Base-by-base conservation (phyloP, 2,888 invertebrate species). In the Harpalus rubripes region DNA sequence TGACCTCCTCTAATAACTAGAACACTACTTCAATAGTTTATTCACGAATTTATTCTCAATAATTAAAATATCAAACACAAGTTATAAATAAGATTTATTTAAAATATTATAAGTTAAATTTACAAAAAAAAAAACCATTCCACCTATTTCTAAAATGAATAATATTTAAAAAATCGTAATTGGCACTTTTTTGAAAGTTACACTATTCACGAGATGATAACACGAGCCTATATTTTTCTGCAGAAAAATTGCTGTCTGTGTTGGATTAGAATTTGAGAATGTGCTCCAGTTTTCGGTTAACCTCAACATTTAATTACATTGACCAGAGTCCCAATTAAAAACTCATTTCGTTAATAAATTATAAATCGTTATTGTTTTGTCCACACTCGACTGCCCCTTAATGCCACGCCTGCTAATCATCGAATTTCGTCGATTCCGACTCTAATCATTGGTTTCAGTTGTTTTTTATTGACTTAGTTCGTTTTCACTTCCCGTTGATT, bases 321-420 rank as follows among this genome's bases (percentile, higher is more conserved):
- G 68, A 81, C 81, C 83, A 83, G 22, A 85, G 82, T 65, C 85
- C 86, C 85, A 88, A 87, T 87, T 87, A 87, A 87, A 87, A 88
- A 87, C 83, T 85, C 87, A 87, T 87, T 87, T 86, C 86, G 86
- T 87, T 87, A 88, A 88, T 87, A 87, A 87, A 86, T 87, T 87
- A 86, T 87, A 86, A 87, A 82, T 85, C 86, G 85, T 86, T 86
- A 86, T 87, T 87, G 86, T 87, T 86, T 83, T 86, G 81, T 81
- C 72, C 86, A 87, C 86, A 86, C 85, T 84, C 79, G 78, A 85
- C 61, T 86, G 85, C 85, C 59, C 63, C 68, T 61, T 56, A 32
- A 68, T 52, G 16, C 81, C 83, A 84, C 83, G 83, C 83, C 83
- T 61, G 44, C 76, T 32, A 82, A 76, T 56, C 52, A 76, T 78